Evolutionary conservation across 2,888 invertebrate genomes (phyloP).

Genomic region (Epirrita christyi): DNA sequence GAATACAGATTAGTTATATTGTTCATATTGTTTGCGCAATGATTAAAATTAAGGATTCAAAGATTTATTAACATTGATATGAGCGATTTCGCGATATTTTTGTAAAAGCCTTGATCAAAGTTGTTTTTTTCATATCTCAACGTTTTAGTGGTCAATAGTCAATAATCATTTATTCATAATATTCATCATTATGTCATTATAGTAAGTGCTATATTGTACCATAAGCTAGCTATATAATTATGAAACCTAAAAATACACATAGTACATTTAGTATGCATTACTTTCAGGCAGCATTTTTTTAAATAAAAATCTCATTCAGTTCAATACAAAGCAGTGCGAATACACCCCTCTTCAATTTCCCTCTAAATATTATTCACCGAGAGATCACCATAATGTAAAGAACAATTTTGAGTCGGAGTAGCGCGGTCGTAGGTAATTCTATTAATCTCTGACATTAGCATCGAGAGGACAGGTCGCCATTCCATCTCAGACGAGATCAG

Average conservation of each 20-base stretch:
- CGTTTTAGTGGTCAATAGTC: too few species aligned
- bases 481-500: too few species aligned
- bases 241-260: too few species aligned
- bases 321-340: slow-evolving; percentile 16
- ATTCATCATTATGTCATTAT: too few species aligned
- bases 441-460: slow-evolving; percentile 75
- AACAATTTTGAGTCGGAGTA: slow-evolving; percentile 55
- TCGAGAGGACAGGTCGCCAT: slow-evolving; percentile 59
- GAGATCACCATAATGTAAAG: slow-evolving; percentile 53
- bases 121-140: too few species aligned
- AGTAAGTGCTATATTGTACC: too few species aligned
- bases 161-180: too few species aligned
- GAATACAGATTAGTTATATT: too few species aligned
- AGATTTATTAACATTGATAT: too few species aligned
- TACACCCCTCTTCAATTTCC: slow-evolving; percentile 36
- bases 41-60: slow-evolving; percentile 25
- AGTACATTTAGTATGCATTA: too few species aligned
- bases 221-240: too few species aligned
- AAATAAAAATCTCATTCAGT: slow-evolving; percentile 1
- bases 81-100: too few species aligned
- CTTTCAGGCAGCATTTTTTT: slow-evolving; percentile 5
- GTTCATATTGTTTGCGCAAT: slow-evolving; percentile 5
- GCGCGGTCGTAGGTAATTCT: slow-evolving; percentile 63
- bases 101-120: neutral
- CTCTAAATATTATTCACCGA: slow-evolving; percentile 46